Conservation (phyloP, 2,113 vertebrate genomes). For the Sceloporus undulatus region DNA sequence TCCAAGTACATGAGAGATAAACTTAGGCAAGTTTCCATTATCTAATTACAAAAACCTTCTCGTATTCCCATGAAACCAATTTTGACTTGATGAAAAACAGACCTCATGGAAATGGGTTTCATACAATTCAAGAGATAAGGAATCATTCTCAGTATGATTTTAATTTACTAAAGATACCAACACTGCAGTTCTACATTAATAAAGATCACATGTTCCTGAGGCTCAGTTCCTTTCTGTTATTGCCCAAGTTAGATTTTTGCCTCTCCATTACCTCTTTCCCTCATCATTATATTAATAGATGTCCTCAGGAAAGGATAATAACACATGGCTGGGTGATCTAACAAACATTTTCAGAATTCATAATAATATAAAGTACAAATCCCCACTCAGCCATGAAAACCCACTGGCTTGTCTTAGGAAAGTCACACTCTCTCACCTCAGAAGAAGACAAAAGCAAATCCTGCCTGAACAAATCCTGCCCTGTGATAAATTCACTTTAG, state of each 20-base stretch:
- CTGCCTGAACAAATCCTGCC: too few relatives aligned
- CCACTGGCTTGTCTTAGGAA: too few relatives aligned
- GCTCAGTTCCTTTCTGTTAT: conserved; percentile 40
- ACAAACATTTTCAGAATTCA: neutral
- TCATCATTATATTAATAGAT: neutral
- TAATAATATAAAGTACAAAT: neutral
- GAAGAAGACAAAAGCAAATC: too few relatives aligned
- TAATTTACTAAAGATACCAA: conserved; percentile 72
- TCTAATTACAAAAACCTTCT: conserved; percentile 79
- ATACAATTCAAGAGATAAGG: conserved; percentile 65
- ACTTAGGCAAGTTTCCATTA: conserved; percentile 76
- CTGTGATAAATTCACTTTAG: too few relatives aligned
- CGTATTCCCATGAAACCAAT: conserved; percentile 79
- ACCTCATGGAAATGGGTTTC: conserved; percentile 75
- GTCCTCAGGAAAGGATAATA: conserved; percentile 23
- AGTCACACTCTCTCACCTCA: too few relatives aligned
- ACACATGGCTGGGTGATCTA: neutral
- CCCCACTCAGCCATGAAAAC: too few relatives aligned
- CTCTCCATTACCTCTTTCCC: neutral
- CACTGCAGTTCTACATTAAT: conserved; percentile 75
- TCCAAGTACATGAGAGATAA: conserved; percentile 70
- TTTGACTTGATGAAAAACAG: conserved; percentile 79
- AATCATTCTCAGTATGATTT: conserved; percentile 72
- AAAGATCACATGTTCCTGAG: conserved; percentile 61
- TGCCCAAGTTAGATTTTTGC: neutral